Percentiles rank a stretch among this genome's conserved stretches.
These are phyloP conservation scores for Helarctos malayanus DNA, from an alignment of 2,797 vertebrate species.

Conservation along the genomic window DNA sequence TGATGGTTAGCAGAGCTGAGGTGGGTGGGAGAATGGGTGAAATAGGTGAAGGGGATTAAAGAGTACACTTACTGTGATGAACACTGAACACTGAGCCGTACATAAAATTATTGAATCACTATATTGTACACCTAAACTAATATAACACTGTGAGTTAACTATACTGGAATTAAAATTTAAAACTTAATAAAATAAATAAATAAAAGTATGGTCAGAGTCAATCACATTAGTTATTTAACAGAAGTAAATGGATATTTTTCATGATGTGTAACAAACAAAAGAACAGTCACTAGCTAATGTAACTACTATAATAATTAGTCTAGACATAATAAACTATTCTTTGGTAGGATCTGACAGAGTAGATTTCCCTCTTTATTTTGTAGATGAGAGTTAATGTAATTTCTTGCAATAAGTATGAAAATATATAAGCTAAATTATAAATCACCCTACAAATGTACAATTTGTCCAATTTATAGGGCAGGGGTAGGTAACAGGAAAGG, in stretches of 20 bases:
- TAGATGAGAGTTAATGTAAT: constrained; percentile 26
- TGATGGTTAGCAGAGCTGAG: neutral
- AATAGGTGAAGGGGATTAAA: neutral
- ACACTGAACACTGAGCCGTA: neutral
- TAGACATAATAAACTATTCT: constrained; percentile 3
- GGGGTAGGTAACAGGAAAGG: neutral
- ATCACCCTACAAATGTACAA: neutral
- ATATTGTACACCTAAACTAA: neutral
- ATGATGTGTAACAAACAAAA: constrained; percentile 49
- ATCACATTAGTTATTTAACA: constrained; percentile 60
- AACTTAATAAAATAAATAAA: neutral
- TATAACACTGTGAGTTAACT: neutral
- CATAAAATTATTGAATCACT: neutral
- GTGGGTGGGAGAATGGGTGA: neutral
- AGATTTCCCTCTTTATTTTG: constrained; percentile 48
- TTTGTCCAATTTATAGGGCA: constrained; percentile 21
- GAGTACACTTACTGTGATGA: neutral
- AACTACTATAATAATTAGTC: constrained; percentile 60
- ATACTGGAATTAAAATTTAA: neutral
- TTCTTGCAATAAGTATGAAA: constrained; percentile 59
- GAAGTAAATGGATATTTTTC: constrained; percentile 47
- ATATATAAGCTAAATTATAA: constrained; percentile 38
- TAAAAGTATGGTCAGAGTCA: neutral
- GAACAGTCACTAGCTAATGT: constrained; percentile 8
- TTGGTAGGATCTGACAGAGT: constrained; percentile 40